Percentiles rank a stretch among this genome's conserved stretches.
Conservation (phyloP, 1,140 invertebrate genomes). For the Papilio dardanus region DNA sequence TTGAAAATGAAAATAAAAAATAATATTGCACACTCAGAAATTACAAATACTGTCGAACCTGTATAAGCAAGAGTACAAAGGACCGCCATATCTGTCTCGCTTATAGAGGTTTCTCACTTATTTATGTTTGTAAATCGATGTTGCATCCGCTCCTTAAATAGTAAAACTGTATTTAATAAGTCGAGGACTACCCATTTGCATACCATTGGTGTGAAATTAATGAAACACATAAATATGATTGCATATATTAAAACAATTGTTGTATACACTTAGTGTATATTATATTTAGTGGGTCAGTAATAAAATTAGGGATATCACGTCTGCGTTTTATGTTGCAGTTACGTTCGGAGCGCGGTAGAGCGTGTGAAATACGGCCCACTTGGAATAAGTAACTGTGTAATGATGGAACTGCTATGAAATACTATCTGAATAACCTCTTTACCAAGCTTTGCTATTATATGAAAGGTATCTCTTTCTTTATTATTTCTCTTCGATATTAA, state of each 20-base stretch:
- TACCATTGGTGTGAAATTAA: no score
- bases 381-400: slow-evolving; percentile 22
- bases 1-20: no score
- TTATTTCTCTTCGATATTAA: not conserved
- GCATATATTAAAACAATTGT: not conserved
- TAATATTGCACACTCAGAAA: no score
- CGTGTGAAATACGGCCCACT: slow-evolving; percentile 20
- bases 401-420: slow-evolving; percentile 10
- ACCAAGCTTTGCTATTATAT: not conserved
- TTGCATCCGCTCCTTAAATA: no score
- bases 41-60: no score
- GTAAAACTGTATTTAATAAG: no score
- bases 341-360: not conserved
- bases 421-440: not conserved
- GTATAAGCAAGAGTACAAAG: no score
- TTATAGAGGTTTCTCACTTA: no score
- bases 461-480: not conserved
- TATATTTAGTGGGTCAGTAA: slow-evolving; percentile 7
- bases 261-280: slow-evolving; percentile 10
- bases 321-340: slow-evolving; percentile 26
- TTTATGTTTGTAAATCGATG: no score
- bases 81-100: no score
- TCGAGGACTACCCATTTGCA: no score
- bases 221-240: not conserved
- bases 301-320: slow-evolving; percentile 17